phyloP scores from a whole-genome alignment of 2,797 vertebrate species.

The Anguilla pacifica region DNA sequence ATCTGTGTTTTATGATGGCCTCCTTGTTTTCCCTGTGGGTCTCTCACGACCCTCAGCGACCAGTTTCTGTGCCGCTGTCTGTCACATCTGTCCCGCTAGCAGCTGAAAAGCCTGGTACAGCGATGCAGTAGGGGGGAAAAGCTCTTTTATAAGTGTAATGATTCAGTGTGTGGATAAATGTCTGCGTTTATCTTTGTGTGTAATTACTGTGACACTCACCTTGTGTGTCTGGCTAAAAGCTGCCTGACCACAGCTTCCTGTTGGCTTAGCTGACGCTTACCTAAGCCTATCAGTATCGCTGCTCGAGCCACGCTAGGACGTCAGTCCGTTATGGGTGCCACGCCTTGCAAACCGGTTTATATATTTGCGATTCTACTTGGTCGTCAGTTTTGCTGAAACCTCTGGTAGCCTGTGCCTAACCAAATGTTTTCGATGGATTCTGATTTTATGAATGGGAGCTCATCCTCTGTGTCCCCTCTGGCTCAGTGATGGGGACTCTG shows the following conservation, averaged over 20 bases:
- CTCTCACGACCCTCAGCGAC: no score
- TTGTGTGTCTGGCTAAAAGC: neutral
- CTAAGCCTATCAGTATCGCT: neutral
- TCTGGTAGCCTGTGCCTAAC: neutral
- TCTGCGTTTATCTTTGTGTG: neutral
- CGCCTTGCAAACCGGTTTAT: neutral
- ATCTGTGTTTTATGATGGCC: no score
- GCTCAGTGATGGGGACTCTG: neutral
- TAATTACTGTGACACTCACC: neutral
- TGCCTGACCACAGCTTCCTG: neutral
- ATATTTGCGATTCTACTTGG: neutral
- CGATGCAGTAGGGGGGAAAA: no score
- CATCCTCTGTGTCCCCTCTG: neutral
- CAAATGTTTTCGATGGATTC: neutral
- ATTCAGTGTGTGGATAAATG: neutral
- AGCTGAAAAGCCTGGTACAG: no score
- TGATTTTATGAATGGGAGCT: neutral
- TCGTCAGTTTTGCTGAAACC: neutral
- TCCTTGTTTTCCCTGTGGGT: no score
- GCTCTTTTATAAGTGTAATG: neutral
- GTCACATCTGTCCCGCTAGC: no score
- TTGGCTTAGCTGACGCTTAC: neutral
- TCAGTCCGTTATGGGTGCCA: neutral
- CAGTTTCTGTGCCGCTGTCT: no score
- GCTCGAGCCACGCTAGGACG: neutral